These are phyloP conservation scores for Eutolmus rufibarbis DNA, from an alignment of 2,888 invertebrate genomes.

Conservation along the genomic window DNA sequence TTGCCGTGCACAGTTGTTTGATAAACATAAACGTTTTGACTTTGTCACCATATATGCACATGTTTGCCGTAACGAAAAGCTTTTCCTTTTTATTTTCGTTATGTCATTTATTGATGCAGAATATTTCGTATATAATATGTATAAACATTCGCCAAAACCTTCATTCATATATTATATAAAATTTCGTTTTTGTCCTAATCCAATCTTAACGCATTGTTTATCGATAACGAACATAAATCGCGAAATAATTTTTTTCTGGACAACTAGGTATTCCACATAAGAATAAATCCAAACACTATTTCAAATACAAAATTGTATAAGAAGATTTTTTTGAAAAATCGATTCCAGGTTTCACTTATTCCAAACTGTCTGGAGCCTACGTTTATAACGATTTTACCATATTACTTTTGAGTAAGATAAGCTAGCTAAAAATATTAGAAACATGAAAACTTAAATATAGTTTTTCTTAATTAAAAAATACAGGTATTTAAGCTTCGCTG, in stretches of 20 bases:
- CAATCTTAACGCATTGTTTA: neutral
- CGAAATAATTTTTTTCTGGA: neutral
- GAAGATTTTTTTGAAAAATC: neutral
- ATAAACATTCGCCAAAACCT: neutral
- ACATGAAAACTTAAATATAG: no score
- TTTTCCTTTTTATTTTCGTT: neutral
- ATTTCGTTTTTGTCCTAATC: neutral
- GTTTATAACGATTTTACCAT: no score
- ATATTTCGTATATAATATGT: neutral
- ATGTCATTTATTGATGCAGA: neutral
- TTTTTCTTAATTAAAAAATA: no score
- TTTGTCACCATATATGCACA: neutral
- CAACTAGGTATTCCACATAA: neutral
- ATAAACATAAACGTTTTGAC: neutral
- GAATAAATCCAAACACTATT: neutral
- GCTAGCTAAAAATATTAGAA: no score
- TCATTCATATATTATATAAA: neutral
- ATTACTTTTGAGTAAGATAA: no score
- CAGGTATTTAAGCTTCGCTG: no score
- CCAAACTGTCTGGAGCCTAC: no score
- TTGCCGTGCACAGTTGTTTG: neutral
- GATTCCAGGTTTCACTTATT: neutral
- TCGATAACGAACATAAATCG: neutral
- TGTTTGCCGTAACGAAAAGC: neutral
- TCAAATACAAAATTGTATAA: neutral